These are phyloP conservation scores for Abrostola tripartita DNA, from an alignment of 2,888 invertebrate genomes.

Conservation along the genomic window DNA sequence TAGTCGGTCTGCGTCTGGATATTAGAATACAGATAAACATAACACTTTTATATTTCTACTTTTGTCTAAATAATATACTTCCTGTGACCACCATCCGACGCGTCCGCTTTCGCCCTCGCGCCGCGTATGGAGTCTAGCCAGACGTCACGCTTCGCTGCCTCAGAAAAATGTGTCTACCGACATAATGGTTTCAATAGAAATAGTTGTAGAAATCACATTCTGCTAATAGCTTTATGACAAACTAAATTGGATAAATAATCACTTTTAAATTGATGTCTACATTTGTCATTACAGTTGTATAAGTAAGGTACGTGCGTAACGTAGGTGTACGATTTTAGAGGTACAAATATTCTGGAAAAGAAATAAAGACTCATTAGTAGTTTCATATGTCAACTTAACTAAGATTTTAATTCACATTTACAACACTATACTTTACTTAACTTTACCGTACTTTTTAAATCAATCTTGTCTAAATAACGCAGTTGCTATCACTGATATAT, in stretches of 20 bases:
- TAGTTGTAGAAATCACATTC: slow-evolving; percentile 45
- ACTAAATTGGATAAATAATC: slow-evolving; percentile 35
- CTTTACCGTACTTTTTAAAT: too few species aligned
- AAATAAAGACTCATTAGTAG: slow-evolving; percentile 7
- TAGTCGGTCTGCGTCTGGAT: slow-evolving; percentile 7
- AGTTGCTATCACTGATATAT: too few species aligned
- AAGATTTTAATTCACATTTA: too few species aligned
- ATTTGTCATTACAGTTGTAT: slow-evolving; percentile 23
- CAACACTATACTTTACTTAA: too few species aligned
- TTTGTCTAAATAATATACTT: slow-evolving; percentile 57
- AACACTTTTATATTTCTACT: slow-evolving; percentile 51
- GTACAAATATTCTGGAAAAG: not conserved
- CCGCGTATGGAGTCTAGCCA: slow-evolving; percentile 64
- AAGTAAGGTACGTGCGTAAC: slow-evolving; percentile 17
- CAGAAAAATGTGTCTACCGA: slow-evolving; percentile 80
- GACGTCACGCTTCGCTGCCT: slow-evolving; percentile 80
- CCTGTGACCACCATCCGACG: slow-evolving; percentile 53
- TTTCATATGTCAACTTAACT: not conserved
- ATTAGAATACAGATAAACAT: slow-evolving; percentile 31
- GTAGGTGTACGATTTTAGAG: not conserved
- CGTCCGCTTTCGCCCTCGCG: slow-evolving; percentile 67
- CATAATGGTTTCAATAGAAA: slow-evolving; percentile 53
- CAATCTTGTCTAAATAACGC: too few species aligned
- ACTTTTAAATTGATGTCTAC: slow-evolving; percentile 32
- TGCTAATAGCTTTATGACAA: slow-evolving; percentile 35